Conservation (phyloP, 2,888 invertebrate genomes). For the Phania funesta region DNA sequence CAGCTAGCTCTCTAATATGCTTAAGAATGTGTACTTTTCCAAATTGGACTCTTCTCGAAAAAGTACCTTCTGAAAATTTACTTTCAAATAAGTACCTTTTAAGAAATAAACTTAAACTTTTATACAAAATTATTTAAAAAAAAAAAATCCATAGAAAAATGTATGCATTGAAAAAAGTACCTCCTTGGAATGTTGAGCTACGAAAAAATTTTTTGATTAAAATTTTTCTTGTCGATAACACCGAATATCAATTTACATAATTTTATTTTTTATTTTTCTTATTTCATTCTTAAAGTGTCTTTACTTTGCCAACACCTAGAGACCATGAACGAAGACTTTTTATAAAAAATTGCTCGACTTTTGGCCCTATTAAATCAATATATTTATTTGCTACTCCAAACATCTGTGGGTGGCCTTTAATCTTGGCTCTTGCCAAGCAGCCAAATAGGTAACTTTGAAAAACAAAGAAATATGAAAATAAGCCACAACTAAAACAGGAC, state of each 20-base stretch:
- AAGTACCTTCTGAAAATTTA: not conserved
- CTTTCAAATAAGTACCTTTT: not conserved
- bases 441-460: not conserved
- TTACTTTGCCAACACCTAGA: not conserved
- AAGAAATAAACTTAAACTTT: too few relatives aligned
- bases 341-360: slow-evolving; percentile 40
- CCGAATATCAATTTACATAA: too few relatives aligned
- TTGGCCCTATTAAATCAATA: slow-evolving; percentile 50
- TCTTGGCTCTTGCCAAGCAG: slow-evolving; percentile 13
- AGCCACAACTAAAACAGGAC: not conserved
- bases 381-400: slow-evolving; percentile 11
- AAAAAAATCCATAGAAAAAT: too few relatives aligned
- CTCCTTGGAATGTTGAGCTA: too few relatives aligned
- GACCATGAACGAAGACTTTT: slow-evolving; percentile 16
- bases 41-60: not conserved
- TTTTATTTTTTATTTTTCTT: not conserved
- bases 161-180: too few relatives aligned
- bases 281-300: not conserved
- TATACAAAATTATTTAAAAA: too few relatives aligned
- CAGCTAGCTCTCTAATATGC: too few relatives aligned
- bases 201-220: too few relatives aligned
- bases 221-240: too few relatives aligned
- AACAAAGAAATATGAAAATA: not conserved
- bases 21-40: too few relatives aligned
- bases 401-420: slow-evolving; percentile 53